Conservation (phyloP, 2,113 vertebrate genomes). For the Merops nubicus region DNA sequence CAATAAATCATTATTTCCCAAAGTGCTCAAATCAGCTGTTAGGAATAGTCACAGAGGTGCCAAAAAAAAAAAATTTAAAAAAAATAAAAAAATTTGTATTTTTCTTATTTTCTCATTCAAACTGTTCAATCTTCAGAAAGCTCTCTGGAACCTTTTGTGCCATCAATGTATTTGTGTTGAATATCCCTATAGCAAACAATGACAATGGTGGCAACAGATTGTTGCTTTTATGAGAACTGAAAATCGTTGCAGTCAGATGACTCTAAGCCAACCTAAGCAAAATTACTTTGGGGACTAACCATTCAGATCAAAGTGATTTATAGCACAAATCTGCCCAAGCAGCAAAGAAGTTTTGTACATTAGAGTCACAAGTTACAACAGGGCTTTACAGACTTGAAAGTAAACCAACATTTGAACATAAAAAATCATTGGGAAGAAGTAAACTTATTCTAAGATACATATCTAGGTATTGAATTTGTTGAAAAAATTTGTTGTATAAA, state of each 20-base stretch:
- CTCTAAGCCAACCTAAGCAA: conserved; percentile 8
- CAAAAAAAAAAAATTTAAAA: background rate
- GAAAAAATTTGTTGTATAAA: background rate
- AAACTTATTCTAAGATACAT: background rate
- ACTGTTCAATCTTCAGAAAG: background rate
- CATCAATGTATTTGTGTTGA: background rate
- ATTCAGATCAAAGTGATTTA: conserved; percentile 1
- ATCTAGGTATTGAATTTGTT: background rate
- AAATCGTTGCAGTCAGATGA: background rate
- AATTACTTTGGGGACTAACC: background rate
- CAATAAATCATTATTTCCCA: background rate
- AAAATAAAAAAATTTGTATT: too few species aligned
- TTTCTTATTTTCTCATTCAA: too few species aligned
- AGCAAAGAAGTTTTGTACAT: background rate
- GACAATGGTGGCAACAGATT: background rate
- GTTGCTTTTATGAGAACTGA: background rate
- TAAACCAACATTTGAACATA: background rate
- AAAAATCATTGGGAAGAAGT: background rate
- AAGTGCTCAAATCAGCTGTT: background rate
- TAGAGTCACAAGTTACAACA: background rate
- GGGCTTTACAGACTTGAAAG: background rate
- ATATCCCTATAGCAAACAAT: background rate
- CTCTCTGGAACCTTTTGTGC: background rate
- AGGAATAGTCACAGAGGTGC: background rate
- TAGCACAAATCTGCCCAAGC: background rate